phyloP scores from a whole-genome alignment of 30 jellyfish, hydroid and myxozoan genomes.

The Rhopilema esculentum region DNA sequence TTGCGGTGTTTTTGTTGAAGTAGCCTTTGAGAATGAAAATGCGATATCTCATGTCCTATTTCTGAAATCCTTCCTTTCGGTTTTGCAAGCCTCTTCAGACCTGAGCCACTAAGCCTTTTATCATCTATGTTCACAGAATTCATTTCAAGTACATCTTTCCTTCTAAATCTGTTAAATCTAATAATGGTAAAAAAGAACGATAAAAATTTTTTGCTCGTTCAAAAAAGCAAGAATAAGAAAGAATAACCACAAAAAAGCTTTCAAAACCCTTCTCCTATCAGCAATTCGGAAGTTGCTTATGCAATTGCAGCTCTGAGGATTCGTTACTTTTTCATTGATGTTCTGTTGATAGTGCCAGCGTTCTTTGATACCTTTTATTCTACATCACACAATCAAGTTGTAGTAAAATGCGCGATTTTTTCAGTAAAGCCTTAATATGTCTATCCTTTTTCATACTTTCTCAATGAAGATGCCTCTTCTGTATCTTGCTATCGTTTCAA shows the following conservation, averaged over 20 bases:
- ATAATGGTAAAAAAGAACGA: neutral
- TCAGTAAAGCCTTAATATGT: too few species aligned
- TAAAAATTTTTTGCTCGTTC: neutral
- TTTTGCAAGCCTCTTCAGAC: neutral
- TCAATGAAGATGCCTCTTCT: neutral
- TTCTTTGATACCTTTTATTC: neutral
- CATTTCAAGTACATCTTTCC: neutral
- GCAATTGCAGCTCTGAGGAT: neutral
- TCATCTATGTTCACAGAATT: neutral
- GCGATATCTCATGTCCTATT: neutral
- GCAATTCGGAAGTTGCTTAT: neutral
- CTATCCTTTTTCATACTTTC: neutral
- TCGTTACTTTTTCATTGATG: neutral
- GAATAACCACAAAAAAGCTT: neutral
- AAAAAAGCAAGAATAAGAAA: neutral
- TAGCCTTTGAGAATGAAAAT: neutral
- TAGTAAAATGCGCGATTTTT: neutral
- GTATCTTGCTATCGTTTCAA: neutral
- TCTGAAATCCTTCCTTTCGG: neutral
- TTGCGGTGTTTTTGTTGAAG: neutral
- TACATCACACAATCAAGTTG: neutral
- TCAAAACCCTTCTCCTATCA: neutral
- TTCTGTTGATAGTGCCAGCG: too few species aligned
- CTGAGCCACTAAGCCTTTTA: neutral
- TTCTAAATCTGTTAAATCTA: neutral